Percentiles rank a stretch among this genome's conserved stretches.
Evolutionary conservation across 2,888 invertebrate genomes (phyloP).

Genomic region (Drosophila ochracea): DNA sequence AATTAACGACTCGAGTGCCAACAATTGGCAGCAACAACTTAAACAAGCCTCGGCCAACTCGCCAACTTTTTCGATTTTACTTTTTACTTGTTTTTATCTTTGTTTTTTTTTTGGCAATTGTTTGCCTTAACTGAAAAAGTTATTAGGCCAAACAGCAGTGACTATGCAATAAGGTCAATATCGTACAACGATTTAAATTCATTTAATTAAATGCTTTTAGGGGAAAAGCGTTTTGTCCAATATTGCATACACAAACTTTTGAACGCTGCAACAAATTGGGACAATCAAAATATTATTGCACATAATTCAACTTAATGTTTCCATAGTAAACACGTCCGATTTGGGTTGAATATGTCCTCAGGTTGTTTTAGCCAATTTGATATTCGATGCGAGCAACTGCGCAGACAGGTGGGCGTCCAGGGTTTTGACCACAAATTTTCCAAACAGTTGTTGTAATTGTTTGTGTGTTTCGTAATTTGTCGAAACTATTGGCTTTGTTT

Average conservation of each 20-base stretch:
- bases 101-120: conserved; percentile 25
- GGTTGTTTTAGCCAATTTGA: conserved; percentile 35
- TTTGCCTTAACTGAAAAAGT: conserved; percentile 59
- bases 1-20: conserved; percentile 70
- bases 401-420: conserved; percentile 23
- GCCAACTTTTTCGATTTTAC: conserved; percentile 42
- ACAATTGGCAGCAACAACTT: conserved; percentile 41
- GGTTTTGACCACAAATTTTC: conserved; percentile 43
- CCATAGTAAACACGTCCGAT: conserved; percentile 37
- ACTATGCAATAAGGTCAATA: conserved; percentile 16
- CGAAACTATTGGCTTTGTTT: conserved; percentile 54
- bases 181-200: conserved; percentile 43
- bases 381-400: conserved; percentile 5
- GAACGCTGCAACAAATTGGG: conserved; percentile 23
- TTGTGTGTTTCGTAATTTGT: conserved; percentile 44
- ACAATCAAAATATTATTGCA: conserved; percentile 52
- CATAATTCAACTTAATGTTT: conserved; percentile 56
- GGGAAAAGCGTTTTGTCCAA: conserved; percentile 8
- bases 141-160: conserved; percentile 24
- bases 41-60: conserved; percentile 45
- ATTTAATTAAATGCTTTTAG: conserved; percentile 53
- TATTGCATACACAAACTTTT: conserved; percentile 23
- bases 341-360: conserved; percentile 36
- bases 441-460: conserved; percentile 10
- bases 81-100: not conserved